These are phyloP conservation scores for Drosophila paranaensis DNA, from an alignment of 2,888 invertebrate genomes.

Conservation along the genomic window DNA sequence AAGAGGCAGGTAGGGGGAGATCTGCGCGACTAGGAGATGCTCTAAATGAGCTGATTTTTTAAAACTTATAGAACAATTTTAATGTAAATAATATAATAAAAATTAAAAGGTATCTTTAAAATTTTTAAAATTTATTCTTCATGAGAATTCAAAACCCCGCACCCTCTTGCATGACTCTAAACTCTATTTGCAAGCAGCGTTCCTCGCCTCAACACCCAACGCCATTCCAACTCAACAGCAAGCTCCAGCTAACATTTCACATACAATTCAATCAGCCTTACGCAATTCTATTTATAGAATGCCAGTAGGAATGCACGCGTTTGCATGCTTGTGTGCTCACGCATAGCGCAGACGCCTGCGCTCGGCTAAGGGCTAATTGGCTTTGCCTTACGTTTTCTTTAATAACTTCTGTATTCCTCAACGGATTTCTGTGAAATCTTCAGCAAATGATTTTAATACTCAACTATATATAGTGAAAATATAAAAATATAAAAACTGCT, in stretches of 20 bases:
- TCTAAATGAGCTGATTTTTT: too few relatives aligned
- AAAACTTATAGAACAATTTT: too few relatives aligned
- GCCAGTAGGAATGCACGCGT: background rate
- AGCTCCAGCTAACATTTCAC: background rate
- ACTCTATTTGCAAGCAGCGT: too few relatives aligned
- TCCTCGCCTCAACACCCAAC: background rate
- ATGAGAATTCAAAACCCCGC: too few relatives aligned
- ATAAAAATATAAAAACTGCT: background rate
- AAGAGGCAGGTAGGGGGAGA: too few relatives aligned
- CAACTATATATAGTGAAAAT: background rate
- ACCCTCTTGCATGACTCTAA: too few relatives aligned
- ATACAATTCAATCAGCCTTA: background rate
- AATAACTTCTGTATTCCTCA: background rate
- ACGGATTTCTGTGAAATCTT: background rate
- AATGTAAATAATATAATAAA: background rate
- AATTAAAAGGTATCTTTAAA: too few relatives aligned
- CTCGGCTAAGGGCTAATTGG: background rate
- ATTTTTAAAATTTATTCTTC: too few relatives aligned
- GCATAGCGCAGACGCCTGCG: background rate
- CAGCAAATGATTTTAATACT: background rate
- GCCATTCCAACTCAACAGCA: background rate
- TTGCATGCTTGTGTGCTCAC: background rate
- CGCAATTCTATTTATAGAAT: slow-evolving; percentile 4
- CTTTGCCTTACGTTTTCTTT: background rate
- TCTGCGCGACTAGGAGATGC: background rate